Conservation (phyloP, 2,113 vertebrate genomes). For the Typhlomys cinereus region DNA sequence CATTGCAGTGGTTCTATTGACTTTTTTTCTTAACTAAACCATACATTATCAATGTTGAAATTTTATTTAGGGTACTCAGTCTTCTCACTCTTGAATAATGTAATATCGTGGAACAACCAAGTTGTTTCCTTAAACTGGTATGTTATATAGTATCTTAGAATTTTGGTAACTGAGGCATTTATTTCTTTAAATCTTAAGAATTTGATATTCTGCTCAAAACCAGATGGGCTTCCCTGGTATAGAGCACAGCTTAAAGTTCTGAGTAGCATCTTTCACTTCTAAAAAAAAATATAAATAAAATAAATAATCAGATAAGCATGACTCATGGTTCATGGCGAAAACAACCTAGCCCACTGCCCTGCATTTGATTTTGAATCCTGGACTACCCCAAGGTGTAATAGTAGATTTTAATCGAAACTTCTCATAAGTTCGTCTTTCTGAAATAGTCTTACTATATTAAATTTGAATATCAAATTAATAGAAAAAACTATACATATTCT, state of each 20-base stretch:
- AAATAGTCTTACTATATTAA: slow-evolving; percentile 1
- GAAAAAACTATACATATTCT: slow-evolving; percentile 11
- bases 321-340: background rate
- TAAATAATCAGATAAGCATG: background rate
- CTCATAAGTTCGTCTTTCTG: background rate
- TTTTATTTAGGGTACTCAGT: background rate
- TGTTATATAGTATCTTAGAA: background rate
- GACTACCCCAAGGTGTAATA: slow-evolving; percentile 45
- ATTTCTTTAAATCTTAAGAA: slow-evolving; percentile 16
- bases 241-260: background rate
- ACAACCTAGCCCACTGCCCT: background rate
- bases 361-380: slow-evolving; percentile 23
- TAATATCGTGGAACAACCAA: background rate
- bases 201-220: background rate
- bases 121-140: background rate
- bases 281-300: background rate
- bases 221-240: background rate
- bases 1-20: background rate
- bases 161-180: slow-evolving; percentile 11
- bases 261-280: background rate
- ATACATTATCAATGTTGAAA: background rate
- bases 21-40: background rate
- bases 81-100: background rate
- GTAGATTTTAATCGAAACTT: slow-evolving; percentile 34
- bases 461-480: background rate